Percentiles rank a stretch among this genome's conserved stretches.
Conservation (phyloP, 2,113 vertebrate species). For the Dipodomys ordii region DNA sequence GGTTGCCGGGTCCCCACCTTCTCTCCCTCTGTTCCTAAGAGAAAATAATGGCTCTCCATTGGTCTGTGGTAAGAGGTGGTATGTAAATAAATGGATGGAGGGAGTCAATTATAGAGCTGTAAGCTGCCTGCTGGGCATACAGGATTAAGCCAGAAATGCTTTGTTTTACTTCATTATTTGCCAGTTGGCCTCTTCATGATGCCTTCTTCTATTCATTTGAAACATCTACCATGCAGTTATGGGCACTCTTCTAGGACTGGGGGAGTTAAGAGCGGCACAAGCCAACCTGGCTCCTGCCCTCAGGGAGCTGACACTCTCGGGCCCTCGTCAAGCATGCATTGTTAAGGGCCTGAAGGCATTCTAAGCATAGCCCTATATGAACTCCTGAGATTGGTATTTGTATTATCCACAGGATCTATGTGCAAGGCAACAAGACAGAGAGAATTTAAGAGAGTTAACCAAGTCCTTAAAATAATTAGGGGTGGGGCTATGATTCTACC, state of each 20-base stretch:
- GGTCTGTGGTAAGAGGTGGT: not conserved
- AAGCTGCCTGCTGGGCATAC: not conserved
- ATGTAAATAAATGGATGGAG: slow-evolving; percentile 28
- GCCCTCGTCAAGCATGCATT: not conserved
- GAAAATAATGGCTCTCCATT: slow-evolving; percentile 23
- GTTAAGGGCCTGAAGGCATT: not conserved
- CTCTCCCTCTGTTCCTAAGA: slow-evolving; percentile 3
- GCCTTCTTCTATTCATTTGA: not conserved
- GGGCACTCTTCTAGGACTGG: not conserved
- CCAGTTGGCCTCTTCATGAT: not conserved
- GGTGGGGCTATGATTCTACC: not conserved
- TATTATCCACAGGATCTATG: not conserved
- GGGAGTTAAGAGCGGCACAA: not conserved
- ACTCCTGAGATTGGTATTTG: not conserved
- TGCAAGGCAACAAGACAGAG: not conserved
- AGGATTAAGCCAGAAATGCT: not conserved
- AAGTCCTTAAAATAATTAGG: not conserved
- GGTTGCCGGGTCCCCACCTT: not conserved
- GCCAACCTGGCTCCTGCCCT: not conserved
- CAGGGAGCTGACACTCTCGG: not conserved
- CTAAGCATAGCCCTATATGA: not conserved
- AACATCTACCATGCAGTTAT: not conserved
- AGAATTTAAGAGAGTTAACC: not conserved
- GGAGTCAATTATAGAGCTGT: not conserved
- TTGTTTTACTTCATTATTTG: not conserved